Base-by-base conservation (phyloP, 2,113 vertebrate genomes). In the Harpagus bidentatus region DNA sequence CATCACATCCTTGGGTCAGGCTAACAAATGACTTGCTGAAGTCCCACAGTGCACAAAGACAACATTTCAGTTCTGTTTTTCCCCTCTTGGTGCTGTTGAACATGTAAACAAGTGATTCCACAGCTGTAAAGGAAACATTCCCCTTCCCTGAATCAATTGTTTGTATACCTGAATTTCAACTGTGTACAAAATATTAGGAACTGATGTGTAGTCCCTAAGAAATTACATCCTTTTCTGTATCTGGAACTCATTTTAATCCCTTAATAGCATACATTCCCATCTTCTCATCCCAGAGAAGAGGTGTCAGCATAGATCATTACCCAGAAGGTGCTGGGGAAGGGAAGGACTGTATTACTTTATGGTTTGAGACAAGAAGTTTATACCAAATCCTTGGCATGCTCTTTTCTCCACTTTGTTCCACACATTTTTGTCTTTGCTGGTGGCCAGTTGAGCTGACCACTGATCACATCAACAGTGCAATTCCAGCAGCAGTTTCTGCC, bases 21-120 rank as follows among this genome's bases (percentile, higher is more conserved):
- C 43, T 47, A 13, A 47, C 32, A 31, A 56, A 9, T 6, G 21
- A 8, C 73, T 17, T 17, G 32, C 25, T 38, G 13, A 40, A n/a
- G 56, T 15, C 70, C 63, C 63, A 34, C 77, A 21, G 1, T 5
- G 18, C n/a, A 59, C 69, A 22, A 55, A 34, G 42, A n/a, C 1
- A 1, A 31, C 50, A 14, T 45, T 65, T 45, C 38, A 22, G 29
- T 18, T 62, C 62, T 21, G 22, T 0, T 71, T 58, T 84, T 9
- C 26, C 40, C 38, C 45, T 28, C 43, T 26, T 0, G 2, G 62
- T 43, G 48, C 55, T 5, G 3, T 38, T 67, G 55, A 18, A 42
- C 31, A 7, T 1, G 29, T 15, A 23, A 78, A 59, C 36, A 16
- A 1, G 0, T 1, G 1, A n/a, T 55, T 50, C 28, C 42, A 22